Conservation (phyloP, 37 sponge, comb jelly and placozoan species). For the Cliona cf. orientalis region DNA sequence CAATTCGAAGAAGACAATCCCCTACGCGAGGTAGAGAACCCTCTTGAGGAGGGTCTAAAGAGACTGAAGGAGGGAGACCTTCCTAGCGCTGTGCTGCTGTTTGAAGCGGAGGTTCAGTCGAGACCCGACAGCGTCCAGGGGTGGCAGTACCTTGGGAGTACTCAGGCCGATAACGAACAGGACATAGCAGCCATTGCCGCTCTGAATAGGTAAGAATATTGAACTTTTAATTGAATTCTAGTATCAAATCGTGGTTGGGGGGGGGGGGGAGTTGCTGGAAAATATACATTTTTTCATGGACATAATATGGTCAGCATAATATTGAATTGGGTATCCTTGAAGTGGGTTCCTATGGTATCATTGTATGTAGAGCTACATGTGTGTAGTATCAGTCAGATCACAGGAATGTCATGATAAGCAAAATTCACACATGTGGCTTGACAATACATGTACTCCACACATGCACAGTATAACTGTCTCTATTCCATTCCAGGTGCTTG, state of each 20-base stretch:
- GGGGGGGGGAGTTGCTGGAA: no score
- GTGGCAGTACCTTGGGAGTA: slow-evolving; percentile 86
- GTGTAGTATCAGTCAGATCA: no score
- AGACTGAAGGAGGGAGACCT: slow-evolving; percentile 80
- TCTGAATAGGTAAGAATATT: slow-evolving; percentile 68
- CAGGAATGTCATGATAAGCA: no score
- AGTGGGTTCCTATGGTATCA: no score
- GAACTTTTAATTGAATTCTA: neutral
- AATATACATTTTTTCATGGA: no score
- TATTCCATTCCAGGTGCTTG: slow-evolving; percentile 56
- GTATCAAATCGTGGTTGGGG: no score
- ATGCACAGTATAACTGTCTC: neutral
- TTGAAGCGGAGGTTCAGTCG: slow-evolving; percentile 79
- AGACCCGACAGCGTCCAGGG: slow-evolving; percentile 56
- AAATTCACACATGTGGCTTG: neutral
- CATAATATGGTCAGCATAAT: no score
- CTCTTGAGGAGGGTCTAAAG: slow-evolving; percentile 77
- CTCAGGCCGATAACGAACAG: slow-evolving; percentile 94
- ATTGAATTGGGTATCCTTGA: no score
- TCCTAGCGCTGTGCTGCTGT: slow-evolving; percentile 78
- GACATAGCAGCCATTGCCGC: slow-evolving; percentile 89
- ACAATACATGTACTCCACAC: neutral
- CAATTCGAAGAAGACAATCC: slow-evolving; percentile 68
- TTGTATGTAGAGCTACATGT: no score
- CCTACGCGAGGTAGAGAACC: slow-evolving; percentile 21